Evolutionary conservation across 2,888 invertebrate species (phyloP).

Genomic region (Tyria jacobaeae): DNA sequence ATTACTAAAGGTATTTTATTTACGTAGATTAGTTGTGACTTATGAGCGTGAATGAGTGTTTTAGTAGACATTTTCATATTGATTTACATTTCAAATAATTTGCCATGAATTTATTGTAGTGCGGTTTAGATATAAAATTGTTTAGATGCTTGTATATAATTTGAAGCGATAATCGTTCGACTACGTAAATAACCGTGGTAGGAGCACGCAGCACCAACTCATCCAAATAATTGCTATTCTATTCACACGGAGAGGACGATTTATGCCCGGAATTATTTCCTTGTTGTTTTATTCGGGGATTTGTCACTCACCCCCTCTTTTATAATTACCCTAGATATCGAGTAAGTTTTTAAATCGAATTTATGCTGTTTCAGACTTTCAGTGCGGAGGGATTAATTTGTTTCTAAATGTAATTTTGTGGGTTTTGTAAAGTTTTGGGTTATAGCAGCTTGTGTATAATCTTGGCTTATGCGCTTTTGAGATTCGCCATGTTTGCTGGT

Average conservation of each 20-base stretch:
- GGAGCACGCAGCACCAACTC: constrained; percentile 72
- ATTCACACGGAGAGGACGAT: constrained; percentile 85
- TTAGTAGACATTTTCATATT: not conserved
- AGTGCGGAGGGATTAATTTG: constrained; percentile 66
- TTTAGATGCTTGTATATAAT: constrained; percentile 3
- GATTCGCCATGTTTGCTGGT: constrained; percentile 24
- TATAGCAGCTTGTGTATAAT: constrained; percentile 50
- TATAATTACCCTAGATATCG: constrained; percentile 83
- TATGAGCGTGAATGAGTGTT: constrained; percentile 1
- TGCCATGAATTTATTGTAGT: not conserved
- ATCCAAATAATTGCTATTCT: constrained; percentile 87
- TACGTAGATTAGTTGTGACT: not conserved
- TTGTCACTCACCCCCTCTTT: constrained; percentile 84
- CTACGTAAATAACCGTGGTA: constrained; percentile 44
- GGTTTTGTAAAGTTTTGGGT: constrained; percentile 58
- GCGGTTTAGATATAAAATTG: not conserved
- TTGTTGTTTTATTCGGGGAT: constrained; percentile 87
- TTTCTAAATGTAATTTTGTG: constrained; percentile 66
- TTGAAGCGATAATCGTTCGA: constrained; percentile 33
- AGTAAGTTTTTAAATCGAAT: constrained; percentile 80
- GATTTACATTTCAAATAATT: not conserved
- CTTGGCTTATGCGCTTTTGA: constrained; percentile 50
- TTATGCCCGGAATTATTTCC: constrained; percentile 86
- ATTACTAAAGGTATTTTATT: not conserved
- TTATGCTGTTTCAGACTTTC: constrained; percentile 68